These are phyloP conservation scores for Polypterus bichir DNA, from an alignment of 2,113 vertebrate genomes.

Conservation along the genomic window DNA sequence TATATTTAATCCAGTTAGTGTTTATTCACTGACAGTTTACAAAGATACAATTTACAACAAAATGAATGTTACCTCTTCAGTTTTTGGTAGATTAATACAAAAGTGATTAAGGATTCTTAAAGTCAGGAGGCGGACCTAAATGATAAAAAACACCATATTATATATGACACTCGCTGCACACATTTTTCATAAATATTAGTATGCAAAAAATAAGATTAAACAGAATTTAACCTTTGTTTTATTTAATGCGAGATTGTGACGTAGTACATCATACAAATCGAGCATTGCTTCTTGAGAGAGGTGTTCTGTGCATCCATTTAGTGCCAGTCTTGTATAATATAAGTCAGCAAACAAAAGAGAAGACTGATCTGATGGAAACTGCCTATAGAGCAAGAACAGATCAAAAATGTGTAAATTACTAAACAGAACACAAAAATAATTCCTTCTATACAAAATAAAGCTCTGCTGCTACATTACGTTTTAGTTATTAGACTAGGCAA, in stretches of 20 bases:
- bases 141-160: no score
- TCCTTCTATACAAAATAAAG: neutral
- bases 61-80: slow-evolving; percentile 54
- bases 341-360: slow-evolving; percentile 75
- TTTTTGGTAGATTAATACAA: slow-evolving; percentile 45
- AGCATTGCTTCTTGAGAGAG: slow-evolving; percentile 64
- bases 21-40: neutral
- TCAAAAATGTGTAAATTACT: neutral
- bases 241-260: slow-evolving; percentile 73
- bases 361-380: slow-evolving; percentile 66
- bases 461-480: neutral
- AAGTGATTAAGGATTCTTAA: slow-evolving; percentile 83
- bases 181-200: neutral
- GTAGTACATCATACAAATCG: slow-evolving; percentile 63
- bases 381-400: slow-evolving; percentile 36
- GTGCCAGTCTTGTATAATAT: slow-evolving; percentile 72
- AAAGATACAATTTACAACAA: slow-evolving; percentile 2
- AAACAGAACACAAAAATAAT: neutral
- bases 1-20: no score
- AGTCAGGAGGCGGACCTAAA: slow-evolving; percentile 77
- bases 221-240: slow-evolving; percentile 61
- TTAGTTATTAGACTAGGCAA: no score
- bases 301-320: slow-evolving; percentile 64
- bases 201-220: slow-evolving; percentile 12
- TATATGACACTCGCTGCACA: no score